Percentiles rank a stretch among this genome's conserved stretches.
Evolutionary conservation across 2,113 vertebrate species (phyloP).

Genomic region (Naja naja): DNA sequence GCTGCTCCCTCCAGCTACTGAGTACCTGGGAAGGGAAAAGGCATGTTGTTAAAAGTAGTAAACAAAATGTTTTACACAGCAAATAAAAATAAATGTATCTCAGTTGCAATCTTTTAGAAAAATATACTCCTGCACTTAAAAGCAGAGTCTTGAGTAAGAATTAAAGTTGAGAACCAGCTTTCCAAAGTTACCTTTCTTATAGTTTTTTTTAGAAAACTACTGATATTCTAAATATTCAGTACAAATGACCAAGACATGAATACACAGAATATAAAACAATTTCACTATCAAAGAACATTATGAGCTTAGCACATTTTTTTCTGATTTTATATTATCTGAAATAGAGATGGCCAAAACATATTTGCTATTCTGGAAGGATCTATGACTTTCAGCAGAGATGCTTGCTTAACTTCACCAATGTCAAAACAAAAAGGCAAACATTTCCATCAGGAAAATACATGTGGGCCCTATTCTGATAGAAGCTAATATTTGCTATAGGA

Average conservation of each 20-base stretch:
- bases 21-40: conserved; percentile 75
- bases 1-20: conserved; percentile 77
- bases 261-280: not conserved
- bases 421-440: not conserved
- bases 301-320: not conserved
- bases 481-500: not conserved
- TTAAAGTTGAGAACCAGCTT: not conserved
- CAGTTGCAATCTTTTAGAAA: not conserved
- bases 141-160: not conserved
- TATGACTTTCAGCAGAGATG: not conserved
- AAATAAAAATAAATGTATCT: not conserved
- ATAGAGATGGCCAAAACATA: not conserved
- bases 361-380: not conserved
- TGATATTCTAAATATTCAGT: not conserved
- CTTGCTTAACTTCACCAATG: not conserved
- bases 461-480: not conserved
- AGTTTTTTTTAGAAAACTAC: not conserved
- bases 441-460: not conserved
- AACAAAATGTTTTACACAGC: not conserved
- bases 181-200: not conserved
- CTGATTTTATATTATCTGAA: not conserved
- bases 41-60: not conserved
- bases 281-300: not conserved
- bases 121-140: not conserved
- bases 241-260: not conserved